A percentile compares a stretch with the other conserved stretches of the same genome.
Conservation (phyloP, 2,113 vertebrate genomes). For the Daphoenositta chrysoptera region DNA sequence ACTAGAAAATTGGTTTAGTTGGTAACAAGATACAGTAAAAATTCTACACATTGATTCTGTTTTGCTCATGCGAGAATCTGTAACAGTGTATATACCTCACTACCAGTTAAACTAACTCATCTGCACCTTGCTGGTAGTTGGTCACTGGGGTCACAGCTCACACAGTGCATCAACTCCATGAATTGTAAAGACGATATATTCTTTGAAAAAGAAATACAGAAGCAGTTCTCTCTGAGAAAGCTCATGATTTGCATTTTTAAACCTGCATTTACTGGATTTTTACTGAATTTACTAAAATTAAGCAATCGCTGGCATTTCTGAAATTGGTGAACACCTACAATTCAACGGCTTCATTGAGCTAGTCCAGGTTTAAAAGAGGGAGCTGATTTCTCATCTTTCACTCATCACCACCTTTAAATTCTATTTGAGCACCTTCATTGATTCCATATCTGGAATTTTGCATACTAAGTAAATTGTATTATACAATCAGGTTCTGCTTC, state of each 20-base stretch:
- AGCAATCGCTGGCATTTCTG: background rate
- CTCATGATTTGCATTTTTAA: background rate
- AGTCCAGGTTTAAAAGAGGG: background rate
- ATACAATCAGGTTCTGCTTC: background rate
- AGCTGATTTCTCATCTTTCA: background rate
- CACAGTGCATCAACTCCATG: background rate
- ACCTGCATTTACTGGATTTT: background rate
- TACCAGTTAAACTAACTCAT: background rate
- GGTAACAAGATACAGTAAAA: background rate
- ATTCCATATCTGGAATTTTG: background rate
- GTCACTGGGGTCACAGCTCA: background rate
- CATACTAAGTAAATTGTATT: background rate
- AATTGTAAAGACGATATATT: background rate
- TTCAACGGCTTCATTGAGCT: background rate
- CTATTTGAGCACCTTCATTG: background rate
- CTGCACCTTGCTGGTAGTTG: background rate
- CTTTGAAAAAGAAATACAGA: background rate
- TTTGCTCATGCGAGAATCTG: background rate
- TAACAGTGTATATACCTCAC: background rate
- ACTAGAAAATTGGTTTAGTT: background rate
- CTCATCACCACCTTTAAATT: background rate
- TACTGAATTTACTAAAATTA: background rate
- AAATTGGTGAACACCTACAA: conserved; percentile 1
- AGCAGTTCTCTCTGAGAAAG: background rate
- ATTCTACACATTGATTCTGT: background rate